Evolutionary conservation across 2,797 vertebrate genomes (phyloP), one percentile per base, ranked within the genome.

Genomic region (Anabas testudineus): DNA sequence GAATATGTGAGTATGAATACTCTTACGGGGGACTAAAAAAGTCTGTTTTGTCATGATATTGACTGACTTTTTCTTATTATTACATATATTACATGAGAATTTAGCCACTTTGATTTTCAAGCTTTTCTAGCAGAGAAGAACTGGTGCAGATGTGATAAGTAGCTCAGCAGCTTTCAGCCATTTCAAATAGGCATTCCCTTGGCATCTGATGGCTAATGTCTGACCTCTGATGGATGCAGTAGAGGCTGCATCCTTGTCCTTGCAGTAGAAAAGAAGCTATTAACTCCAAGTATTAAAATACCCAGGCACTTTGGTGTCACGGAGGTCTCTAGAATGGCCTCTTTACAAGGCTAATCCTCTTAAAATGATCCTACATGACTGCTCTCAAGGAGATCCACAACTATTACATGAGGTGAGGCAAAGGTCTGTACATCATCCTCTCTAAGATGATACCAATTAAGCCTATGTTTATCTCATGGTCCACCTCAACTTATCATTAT

Each of bases 371-470:
- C 53, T 63, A 39, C 39, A 36, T 54, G 45, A 51, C 59, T 69
- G 67, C 94, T 0, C 90, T 82, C 70, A 95, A 58, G 76, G 56
- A 94, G 0, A 94, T 91, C 93, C 93, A 93, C 61, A 86, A 94
- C 85, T 92, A 93, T 86, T 93, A 94, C 73, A 88, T 83, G 55
- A 1, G 95, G 95, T 0, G 94, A 95, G 55, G 94, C 93, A 2
- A 93, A 95, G 43, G 94, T 95, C 86, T 95, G 91, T 0, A 93
- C 78, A 80, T 93, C 94, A 5, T 94, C 94, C 69, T 94, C 94
- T 51, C 94, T 74, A 22, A 57, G 46, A 75, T 59, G 67, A 80
- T 67, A 55, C 68, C 68, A 74, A 78, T 83, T 84, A 83, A 86
- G 80, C 78, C 83, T 45, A 14, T 73, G 53, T 67, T 78, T 74